These are phyloP conservation scores for Blera fallax DNA, from an alignment of 2,888 invertebrate genomes.

Conservation along the genomic window DNA sequence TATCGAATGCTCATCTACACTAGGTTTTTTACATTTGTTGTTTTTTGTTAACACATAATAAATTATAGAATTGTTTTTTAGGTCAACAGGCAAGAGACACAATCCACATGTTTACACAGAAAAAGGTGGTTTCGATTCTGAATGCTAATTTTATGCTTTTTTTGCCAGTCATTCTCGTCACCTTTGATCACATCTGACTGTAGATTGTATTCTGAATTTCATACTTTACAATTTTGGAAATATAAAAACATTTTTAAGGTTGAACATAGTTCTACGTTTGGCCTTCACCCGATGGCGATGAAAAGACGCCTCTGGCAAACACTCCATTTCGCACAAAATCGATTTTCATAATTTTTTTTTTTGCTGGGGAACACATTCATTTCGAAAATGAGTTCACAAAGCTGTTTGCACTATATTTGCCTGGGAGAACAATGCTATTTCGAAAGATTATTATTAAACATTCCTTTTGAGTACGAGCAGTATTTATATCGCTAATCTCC, in stretches of 20 bases:
- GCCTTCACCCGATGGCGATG: neutral
- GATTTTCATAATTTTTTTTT: slow-evolving; percentile 4
- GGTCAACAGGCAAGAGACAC: neutral
- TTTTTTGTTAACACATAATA: neutral
- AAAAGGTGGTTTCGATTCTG: too few relatives aligned
- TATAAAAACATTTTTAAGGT: neutral
- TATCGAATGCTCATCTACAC: too few relatives aligned
- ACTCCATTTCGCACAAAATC: slow-evolving; percentile 21
- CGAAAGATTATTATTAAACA: neutral
- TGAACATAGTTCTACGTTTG: neutral
- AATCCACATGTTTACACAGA: too few relatives aligned
- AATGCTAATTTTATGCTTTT: too few relatives aligned
- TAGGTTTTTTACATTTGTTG: too few relatives aligned
- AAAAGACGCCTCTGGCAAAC: neutral
- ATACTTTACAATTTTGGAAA: neutral
- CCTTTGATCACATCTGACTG: too few relatives aligned
- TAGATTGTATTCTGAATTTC: neutral
- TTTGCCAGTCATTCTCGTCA: too few relatives aligned
- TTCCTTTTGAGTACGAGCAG: neutral
- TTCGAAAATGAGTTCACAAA: neutral
- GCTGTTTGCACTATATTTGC: neutral
- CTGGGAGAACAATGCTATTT: neutral
- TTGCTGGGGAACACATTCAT: neutral
- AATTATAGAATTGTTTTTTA: neutral
- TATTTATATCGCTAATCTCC: neutral